phyloP scores from a whole-genome alignment of 2,888 invertebrate species.

The Omphaloscelis lunosa region DNA sequence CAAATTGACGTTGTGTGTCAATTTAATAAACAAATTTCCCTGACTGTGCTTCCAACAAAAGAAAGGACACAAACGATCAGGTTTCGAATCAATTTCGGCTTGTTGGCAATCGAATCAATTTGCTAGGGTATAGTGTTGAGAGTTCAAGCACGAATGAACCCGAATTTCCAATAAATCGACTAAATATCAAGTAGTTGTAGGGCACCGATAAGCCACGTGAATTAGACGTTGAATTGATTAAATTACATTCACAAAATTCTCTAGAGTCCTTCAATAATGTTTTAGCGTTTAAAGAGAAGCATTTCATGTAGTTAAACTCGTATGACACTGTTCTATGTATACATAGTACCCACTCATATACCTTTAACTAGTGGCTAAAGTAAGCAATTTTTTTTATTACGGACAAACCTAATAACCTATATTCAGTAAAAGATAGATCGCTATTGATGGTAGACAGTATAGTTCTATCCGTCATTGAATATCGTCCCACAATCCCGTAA shows the following conservation, averaged over 20 bases:
- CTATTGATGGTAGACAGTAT: too few species aligned
- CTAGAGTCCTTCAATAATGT: background rate
- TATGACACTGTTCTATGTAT: background rate
- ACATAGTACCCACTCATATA: background rate
- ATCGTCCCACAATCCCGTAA: too few species aligned
- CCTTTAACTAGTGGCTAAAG: background rate
- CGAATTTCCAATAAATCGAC: conserved; percentile 17
- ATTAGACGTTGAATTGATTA: background rate
- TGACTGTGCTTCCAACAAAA: background rate
- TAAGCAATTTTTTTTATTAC: too few species aligned
- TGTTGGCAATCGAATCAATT: conserved; percentile 32
- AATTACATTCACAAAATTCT: conserved; percentile 8
- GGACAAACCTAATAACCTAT: too few species aligned
- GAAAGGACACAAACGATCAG: background rate
- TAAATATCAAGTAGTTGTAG: conserved; percentile 5
- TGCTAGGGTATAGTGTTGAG: background rate
- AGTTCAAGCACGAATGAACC: conserved; percentile 9
- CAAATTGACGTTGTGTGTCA: background rate
- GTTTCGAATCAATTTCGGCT: conserved; percentile 24
- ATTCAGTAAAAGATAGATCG: too few species aligned
- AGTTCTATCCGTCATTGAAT: too few species aligned
- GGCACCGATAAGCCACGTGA: background rate
- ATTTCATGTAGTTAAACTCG: too few species aligned
- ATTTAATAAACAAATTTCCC: background rate
- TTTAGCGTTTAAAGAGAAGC: background rate